A percentile compares a stretch with the other conserved stretches of the same genome.
Evolutionary conservation across 2,113 vertebrate species (phyloP).

Genomic region (Mormyrus iriodes): DNA sequence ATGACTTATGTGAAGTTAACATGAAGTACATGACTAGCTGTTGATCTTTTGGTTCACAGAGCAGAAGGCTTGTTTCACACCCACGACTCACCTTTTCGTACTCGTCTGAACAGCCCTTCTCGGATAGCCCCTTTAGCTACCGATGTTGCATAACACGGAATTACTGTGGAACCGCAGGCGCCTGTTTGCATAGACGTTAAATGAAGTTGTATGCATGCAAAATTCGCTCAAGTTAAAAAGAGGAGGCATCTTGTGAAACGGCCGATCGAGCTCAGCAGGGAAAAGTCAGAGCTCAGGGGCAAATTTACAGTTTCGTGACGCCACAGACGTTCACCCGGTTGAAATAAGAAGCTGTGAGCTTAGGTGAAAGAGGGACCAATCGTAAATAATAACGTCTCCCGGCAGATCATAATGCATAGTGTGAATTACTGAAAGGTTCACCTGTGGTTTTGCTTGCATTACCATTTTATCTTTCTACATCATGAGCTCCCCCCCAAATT

Average conservation of each 20-base stretch:
- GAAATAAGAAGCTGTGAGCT: conserved; percentile 60
- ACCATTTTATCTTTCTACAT: conserved; percentile 18
- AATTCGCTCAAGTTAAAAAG: conserved; percentile 30
- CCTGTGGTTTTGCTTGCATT: not conserved
- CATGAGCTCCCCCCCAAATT: conserved; percentile 29
- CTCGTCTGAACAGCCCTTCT: conserved; percentile 41
- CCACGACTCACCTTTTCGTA: not conserved
- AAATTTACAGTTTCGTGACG: not conserved
- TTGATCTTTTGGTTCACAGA: conserved; percentile 32
- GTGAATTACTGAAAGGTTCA: conserved; percentile 15
- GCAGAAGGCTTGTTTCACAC: conserved; percentile 5
- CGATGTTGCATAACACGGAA: conserved; percentile 22
- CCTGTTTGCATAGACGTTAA: conserved; percentile 63
- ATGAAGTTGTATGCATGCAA: conserved; percentile 62
- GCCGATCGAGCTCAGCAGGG: conserved; percentile 20
- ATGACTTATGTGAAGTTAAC: conserved; percentile 26
- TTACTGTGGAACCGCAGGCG: conserved; percentile 35
- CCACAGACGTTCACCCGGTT: conserved; percentile 37
- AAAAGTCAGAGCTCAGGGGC: conserved; percentile 14
- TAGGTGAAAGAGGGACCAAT: conserved; percentile 34
- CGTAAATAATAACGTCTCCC: conserved; percentile 26
- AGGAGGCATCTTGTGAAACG: not conserved
- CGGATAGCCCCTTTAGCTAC: conserved; percentile 28
- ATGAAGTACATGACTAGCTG: conserved; percentile 31
- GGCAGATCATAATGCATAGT: conserved; percentile 32